phyloP scores from a whole-genome alignment of 2,888 invertebrate species.

The Anaspis maculata region DNA sequence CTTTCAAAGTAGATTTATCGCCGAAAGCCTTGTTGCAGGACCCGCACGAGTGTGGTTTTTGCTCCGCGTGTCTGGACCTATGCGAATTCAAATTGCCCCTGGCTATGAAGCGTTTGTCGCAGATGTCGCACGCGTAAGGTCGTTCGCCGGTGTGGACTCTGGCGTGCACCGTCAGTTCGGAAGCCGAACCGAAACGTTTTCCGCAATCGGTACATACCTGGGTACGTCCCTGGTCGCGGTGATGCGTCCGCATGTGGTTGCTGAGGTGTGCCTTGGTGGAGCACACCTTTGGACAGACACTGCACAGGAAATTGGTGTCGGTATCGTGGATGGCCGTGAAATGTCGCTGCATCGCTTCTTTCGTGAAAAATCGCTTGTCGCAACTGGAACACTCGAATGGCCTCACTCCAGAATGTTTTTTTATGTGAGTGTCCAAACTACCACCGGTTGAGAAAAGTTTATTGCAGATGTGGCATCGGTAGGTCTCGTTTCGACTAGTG shows the following conservation, averaged over 20 bases:
- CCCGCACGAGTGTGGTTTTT: conserved; percentile 21
- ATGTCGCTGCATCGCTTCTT: conserved; percentile 25
- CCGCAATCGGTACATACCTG: conserved; percentile 21
- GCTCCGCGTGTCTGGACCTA: conserved; percentile 20
- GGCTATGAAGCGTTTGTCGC: conserved; percentile 24
- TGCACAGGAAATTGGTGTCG: conserved; percentile 23
- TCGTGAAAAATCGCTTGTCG: conserved; percentile 21
- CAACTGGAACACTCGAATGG: conserved; percentile 30
- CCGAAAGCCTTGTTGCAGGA: conserved; percentile 24
- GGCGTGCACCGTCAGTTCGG: conserved; percentile 22
- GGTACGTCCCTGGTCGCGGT: conserved; percentile 18
- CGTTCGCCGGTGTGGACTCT: conserved; percentile 24
- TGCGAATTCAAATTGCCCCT: conserved; percentile 25
- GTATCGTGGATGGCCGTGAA: conserved; percentile 22
- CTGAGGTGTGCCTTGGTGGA: conserved; percentile 23
- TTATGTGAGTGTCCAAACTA: conserved; percentile 30
- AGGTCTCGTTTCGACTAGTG: conserved; percentile 21
- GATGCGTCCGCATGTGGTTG: conserved; percentile 25
- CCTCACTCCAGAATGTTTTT: conserved; percentile 32
- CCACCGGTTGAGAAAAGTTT: conserved; percentile 20
- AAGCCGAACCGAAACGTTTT: conserved; percentile 23
- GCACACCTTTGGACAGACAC: conserved; percentile 23
- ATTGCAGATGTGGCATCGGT: conserved; percentile 22
- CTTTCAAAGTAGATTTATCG: conserved; percentile 22
- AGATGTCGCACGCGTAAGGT: conserved; percentile 24